These are phyloP conservation scores for Argentina silus DNA, from an alignment of 2,797 vertebrate species.

Conservation along the genomic window DNA sequence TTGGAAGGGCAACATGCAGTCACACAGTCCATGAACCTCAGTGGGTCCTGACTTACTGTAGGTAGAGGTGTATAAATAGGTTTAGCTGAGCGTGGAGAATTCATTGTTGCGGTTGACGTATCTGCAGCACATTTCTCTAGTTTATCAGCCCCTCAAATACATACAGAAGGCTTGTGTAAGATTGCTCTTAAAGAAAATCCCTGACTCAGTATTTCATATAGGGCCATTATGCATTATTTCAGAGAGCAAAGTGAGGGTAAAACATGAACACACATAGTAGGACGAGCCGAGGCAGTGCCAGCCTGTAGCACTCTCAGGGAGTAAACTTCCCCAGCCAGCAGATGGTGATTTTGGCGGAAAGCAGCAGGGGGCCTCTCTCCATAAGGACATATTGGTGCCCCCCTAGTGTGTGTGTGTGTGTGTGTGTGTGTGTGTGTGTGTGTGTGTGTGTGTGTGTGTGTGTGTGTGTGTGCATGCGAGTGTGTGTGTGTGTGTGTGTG, in stretches of 20 bases:
- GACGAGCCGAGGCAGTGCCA: constrained; percentile 11
- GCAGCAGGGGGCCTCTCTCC: constrained; percentile 52
- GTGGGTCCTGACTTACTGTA: not conserved
- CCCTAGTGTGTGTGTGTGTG: constrained; percentile 9
- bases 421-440: not conserved
- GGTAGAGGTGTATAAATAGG: not conserved
- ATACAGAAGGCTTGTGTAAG: constrained; percentile 1
- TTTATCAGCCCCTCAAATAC: not conserved
- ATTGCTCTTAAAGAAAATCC: not conserved
- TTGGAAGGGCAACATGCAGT: not conserved
- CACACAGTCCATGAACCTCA: not conserved
- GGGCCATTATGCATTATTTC: not conserved
- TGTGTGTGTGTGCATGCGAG: not conserved
- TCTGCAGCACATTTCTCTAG: not conserved
- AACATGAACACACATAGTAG: not conserved
- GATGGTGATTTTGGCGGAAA: constrained; percentile 65
- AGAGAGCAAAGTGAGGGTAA: not conserved
- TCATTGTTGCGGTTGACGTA: not conserved
- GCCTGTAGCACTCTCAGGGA: constrained; percentile 52
- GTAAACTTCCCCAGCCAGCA: constrained; percentile 66
- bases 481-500: too few species aligned
- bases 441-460: not conserved
- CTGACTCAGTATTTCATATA: constrained; percentile 2
- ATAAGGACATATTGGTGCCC: constrained; percentile 36
- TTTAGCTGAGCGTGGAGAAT: constrained; percentile 1